Evolutionary conservation across 2,113 vertebrate genomes (phyloP), one percentile per base, ranked within the genome.

Genomic region (Budorcas taxicolor): DNA sequence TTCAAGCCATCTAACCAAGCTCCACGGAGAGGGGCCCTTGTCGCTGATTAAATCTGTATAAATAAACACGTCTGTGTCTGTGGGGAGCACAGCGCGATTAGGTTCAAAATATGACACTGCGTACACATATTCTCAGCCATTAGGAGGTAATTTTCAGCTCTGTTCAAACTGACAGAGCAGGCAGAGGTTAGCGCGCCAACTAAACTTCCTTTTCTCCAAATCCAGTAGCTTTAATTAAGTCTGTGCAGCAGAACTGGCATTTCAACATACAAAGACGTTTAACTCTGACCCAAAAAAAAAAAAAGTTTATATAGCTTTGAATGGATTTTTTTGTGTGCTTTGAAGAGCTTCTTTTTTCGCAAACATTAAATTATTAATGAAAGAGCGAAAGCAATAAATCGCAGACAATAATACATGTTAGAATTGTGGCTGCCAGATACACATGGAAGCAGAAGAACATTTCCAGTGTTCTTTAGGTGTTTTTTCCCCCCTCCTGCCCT

Each of bases 291-390:
- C 52, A 67, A 92, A 95, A 71, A 88, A 47, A 67, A 92, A 95
- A 71, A 88, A 43, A 87, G 76, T 92, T 91, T 80, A 91, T 88
- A 97, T 97, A 83, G 96, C 83, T 92, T 78, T 40, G 33, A 96
- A 96, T 1, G 4, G 80, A 97, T 97, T 97, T 57, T 58, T 53
- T 91, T 95, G 88, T 82, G 55, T 78, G 84, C 50, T 84, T 89
- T 94, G 86, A 98, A 94, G 50, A 95, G 31, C 92, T 92, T 0
- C 1, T 62, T 97, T 97, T 91, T 90, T 40, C 9, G 47, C 53
- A 71, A 83, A 64, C 50, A 94, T 89, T 98, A 80, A 97, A 98
- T 98, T 97, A 97, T 97, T 97, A 96, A 96, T 97, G 97, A 94
- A 96, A 97, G 71, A 93, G 88, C 16, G 6, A 97, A 90, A 91